phyloP scores from a whole-genome alignment of 2,888 invertebrate species.

The Zygaena filipendulae region DNA sequence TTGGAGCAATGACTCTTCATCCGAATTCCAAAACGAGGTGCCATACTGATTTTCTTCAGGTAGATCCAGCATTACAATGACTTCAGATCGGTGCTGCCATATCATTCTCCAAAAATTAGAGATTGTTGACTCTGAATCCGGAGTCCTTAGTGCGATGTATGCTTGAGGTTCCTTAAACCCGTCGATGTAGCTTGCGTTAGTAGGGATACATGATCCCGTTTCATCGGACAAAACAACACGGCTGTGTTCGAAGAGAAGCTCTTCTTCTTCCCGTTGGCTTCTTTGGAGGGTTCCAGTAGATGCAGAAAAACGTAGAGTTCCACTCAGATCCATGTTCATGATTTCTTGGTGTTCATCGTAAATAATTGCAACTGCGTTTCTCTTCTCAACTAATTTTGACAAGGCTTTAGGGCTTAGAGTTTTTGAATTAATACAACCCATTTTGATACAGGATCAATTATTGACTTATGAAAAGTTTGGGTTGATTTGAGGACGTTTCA shows the following conservation, averaged over 20 bases:
- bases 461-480: neutral
- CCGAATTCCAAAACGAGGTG: too few relatives aligned
- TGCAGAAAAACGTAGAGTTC: conserved; percentile 2
- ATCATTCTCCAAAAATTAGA: neutral
- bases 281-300: neutral
- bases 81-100: too few relatives aligned
- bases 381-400: conserved; percentile 3
- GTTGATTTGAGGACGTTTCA: neutral
- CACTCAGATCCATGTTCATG: conserved; percentile 1
- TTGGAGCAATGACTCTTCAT: too few relatives aligned
- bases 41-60: too few relatives aligned
- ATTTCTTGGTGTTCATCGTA: conserved; percentile 2
- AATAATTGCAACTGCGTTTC: conserved; percentile 2
- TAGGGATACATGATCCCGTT: neutral
- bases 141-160: conserved; percentile 1
- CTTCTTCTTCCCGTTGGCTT: conserved; percentile 1
- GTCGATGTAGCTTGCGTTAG: conserved; percentile 4
- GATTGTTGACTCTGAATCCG: conserved; percentile 1
- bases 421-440: conserved; percentile 6
- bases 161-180: conserved; percentile 1
- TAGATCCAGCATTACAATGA: too few relatives aligned
- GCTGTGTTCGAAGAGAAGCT: conserved; percentile 3
- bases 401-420: conserved; percentile 3
- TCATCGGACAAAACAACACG: conserved; percentile 5
- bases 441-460: neutral